These are phyloP conservation scores for Solenopsis invicta DNA, from an alignment of 1,140 invertebrate species.

Conservation along the genomic window DNA sequence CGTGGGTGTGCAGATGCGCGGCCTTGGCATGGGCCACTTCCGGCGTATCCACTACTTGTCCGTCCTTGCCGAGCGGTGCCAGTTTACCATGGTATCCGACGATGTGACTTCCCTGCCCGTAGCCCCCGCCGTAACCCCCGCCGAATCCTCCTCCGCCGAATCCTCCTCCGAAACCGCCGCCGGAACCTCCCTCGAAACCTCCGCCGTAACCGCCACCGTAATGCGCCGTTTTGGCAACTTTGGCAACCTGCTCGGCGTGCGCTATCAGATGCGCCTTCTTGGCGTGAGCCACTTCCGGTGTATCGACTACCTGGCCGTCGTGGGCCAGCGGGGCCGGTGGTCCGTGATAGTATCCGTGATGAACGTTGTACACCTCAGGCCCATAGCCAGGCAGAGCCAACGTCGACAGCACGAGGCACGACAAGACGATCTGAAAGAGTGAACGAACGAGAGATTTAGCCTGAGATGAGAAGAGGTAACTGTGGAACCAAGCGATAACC, in stretches of 20 bases:
- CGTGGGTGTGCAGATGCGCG: constrained; percentile 87
- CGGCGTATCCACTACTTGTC: constrained; percentile 79
- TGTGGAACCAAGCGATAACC: neutral
- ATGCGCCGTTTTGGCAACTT: constrained; percentile 70
- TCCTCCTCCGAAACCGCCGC: constrained; percentile 76
- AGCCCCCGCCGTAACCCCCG: constrained; percentile 67
- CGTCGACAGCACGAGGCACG: constrained; percentile 66
- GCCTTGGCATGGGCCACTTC: constrained; percentile 87
- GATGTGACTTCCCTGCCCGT: constrained; percentile 75
- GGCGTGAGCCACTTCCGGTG: constrained; percentile 88
- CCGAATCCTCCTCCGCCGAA: neutral
- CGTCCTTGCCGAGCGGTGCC: constrained; percentile 78
- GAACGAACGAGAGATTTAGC: constrained; percentile 3
- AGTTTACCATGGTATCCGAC: constrained; percentile 65
- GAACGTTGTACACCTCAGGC: constrained; percentile 43
- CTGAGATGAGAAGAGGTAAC: neutral
- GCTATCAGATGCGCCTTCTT: constrained; percentile 88
- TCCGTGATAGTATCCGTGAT: constrained; percentile 79
- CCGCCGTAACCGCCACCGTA: constrained; percentile 41
- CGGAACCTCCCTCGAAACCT: neutral
- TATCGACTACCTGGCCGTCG: constrained; percentile 88
- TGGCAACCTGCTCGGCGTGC: constrained; percentile 83
- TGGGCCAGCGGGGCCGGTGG: constrained; percentile 84
- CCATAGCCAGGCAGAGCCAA: constrained; percentile 69
- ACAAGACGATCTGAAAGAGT: constrained; percentile 71